These are phyloP conservation scores for Tapirus indicus DNA, from an alignment of 2,797 vertebrate species.

Conservation along the genomic window DNA sequence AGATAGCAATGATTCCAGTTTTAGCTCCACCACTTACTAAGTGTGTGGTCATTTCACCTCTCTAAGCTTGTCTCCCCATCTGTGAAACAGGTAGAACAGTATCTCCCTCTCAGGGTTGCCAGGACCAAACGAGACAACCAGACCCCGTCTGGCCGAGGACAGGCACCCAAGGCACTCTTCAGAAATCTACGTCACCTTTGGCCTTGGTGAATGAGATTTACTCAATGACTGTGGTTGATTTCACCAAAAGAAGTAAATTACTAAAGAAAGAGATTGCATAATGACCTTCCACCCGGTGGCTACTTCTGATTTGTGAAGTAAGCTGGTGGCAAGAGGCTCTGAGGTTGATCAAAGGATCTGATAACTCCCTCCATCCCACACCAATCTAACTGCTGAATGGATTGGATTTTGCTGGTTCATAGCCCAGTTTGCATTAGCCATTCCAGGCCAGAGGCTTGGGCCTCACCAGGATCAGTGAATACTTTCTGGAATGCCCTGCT, in stretches of 20 bases:
- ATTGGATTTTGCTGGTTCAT: background rate
- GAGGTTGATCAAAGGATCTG: background rate
- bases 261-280: slow-evolving; percentile 21
- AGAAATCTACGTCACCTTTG: background rate
- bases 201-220: background rate
- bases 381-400: background rate
- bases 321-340: background rate
- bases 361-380: background rate
- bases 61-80: background rate
- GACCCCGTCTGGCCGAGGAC: background rate
- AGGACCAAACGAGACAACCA: background rate
- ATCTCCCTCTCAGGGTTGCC: background rate
- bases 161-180: background rate
- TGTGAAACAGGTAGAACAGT: background rate
- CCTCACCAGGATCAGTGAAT: background rate
- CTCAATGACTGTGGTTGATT: background rate
- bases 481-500: background rate
- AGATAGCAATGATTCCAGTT: background rate
- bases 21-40: background rate
- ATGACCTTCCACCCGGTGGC: background rate
- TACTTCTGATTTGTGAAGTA: background rate
- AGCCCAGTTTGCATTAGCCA: background rate
- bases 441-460: background rate
- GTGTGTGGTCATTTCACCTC: background rate
- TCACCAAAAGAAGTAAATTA: slow-evolving; percentile 33